phyloP scores from a whole-genome alignment of 1,140 invertebrate genomes.

The Apis florea region DNA sequence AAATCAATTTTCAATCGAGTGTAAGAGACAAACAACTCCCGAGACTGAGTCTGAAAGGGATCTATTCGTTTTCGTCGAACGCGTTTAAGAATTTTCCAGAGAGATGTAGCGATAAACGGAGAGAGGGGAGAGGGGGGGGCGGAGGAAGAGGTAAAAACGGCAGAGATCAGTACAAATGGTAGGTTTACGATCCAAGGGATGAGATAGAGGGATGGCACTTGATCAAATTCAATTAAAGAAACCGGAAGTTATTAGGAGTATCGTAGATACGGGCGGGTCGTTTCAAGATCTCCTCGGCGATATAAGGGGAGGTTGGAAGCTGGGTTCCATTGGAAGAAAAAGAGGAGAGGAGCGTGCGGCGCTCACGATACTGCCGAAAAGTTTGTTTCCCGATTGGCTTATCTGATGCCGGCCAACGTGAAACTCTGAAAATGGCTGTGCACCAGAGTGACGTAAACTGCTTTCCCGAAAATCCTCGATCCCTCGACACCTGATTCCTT shows the following conservation, averaged over 20 bases:
- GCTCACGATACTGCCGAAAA: conserved; percentile 66
- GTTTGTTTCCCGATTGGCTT: conserved; percentile 66
- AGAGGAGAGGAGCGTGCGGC: conserved; percentile 7
- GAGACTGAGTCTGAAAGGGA: not conserved
- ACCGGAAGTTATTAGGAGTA: conserved; percentile 63
- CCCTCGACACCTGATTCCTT: conserved; percentile 66
- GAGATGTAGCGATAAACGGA: not conserved
- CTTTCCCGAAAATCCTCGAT: conserved; percentile 61
- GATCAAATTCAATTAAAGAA: conserved; percentile 66
- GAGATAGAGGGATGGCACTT: conserved; percentile 30
- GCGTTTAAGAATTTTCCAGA: not conserved
- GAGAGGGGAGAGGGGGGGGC: no score
- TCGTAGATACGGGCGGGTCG: conserved; percentile 42
- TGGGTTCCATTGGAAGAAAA: conserved; percentile 44
- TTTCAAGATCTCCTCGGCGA: conserved; percentile 46
- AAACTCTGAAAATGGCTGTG: conserved; percentile 63
- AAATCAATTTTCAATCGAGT: no score
- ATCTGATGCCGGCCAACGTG: conserved; percentile 62
- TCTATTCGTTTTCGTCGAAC: not conserved
- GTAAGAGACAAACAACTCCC: no score
- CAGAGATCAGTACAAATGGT: conserved; percentile 4
- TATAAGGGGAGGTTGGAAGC: conserved; percentile 37
- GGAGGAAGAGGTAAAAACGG: no score
- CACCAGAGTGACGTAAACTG: conserved; percentile 62
- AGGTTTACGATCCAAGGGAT: conserved; percentile 22